A percentile compares a stretch with the other conserved stretches of the same genome.
Evolutionary conservation across 2,888 invertebrate genomes (phyloP).

Genomic region (Callinectes sapidus): DNA sequence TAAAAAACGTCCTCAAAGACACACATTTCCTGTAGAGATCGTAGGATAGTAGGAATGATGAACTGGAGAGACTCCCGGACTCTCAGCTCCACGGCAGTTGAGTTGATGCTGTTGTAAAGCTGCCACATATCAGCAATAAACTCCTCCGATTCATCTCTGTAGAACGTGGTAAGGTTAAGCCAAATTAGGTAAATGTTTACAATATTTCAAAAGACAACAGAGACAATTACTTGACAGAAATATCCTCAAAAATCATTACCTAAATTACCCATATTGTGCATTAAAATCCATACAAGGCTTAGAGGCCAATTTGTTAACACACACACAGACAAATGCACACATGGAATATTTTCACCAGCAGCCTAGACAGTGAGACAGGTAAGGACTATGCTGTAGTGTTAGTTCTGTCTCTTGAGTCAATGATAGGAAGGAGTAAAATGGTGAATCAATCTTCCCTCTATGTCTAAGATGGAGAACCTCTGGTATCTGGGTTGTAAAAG

Average conservation of each 20-base stretch:
- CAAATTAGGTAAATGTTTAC: not conserved
- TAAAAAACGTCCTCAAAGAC: not conserved
- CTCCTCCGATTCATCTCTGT: constrained; percentile 63
- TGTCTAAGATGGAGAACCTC: no score
- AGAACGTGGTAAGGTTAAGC: not conserved
- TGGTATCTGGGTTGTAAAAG: no score
- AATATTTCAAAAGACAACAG: not conserved
- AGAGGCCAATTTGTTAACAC: no score
- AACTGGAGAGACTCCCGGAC: constrained; percentile 60
- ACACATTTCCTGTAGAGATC: constrained; percentile 58
- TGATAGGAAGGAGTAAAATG: no score
- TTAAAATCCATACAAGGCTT: no score
- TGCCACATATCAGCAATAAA: constrained; percentile 63
- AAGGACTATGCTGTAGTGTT: no score
- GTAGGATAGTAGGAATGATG: constrained; percentile 48
- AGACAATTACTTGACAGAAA: not conserved
- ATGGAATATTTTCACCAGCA: no score
- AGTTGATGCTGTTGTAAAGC: constrained; percentile 68
- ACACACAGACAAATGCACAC: no score
- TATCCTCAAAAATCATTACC: not conserved
- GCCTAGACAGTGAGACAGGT: no score
- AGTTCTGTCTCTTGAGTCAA: no score
- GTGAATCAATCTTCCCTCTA: no score
- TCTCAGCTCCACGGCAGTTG: constrained; percentile 59
- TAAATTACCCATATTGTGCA: not conserved